Conservation (phyloP, 2,888 invertebrate species). For the Lycophotia porphyrea region DNA sequence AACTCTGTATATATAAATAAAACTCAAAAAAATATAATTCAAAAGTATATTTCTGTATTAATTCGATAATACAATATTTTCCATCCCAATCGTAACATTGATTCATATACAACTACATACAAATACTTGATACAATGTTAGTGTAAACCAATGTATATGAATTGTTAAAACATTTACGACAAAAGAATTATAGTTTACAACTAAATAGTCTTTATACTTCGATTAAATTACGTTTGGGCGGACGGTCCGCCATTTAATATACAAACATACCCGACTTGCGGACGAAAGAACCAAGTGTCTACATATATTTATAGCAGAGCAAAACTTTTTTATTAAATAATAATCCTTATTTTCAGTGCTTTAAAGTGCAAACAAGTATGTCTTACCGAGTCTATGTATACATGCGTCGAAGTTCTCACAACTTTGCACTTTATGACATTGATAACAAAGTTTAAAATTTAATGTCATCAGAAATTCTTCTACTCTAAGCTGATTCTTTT, state of each 20-base stretch:
- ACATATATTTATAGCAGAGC: not conserved
- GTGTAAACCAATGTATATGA: constrained; percentile 56
- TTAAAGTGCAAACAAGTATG: not conserved
- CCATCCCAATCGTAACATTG: constrained; percentile 65
- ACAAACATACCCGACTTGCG: constrained; percentile 35
- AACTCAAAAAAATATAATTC: constrained; percentile 54
- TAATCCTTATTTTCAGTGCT: not conserved
- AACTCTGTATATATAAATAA: too few relatives aligned
- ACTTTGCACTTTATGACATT: not conserved
- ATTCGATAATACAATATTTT: constrained; percentile 65
- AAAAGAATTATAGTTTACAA: constrained; percentile 51
- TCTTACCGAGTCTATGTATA: not conserved
- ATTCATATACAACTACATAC: constrained; percentile 66
- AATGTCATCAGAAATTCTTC: not conserved
- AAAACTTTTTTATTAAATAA: not conserved
- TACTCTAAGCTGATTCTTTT: not conserved
- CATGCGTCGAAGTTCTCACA: not conserved
- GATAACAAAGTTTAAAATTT: not conserved
- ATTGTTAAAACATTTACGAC: constrained; percentile 53
- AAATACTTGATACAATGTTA: constrained; percentile 65
- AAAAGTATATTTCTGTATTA: constrained; percentile 70
- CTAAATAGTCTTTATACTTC: constrained; percentile 67
- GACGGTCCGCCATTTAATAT: constrained; percentile 17
- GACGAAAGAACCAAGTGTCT: constrained; percentile 30
- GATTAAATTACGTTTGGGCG: constrained; percentile 49